A percentile compares a stretch with the other conserved stretches of the same genome.
These are phyloP conservation scores for Papilio glaucus DNA, from an alignment of 1,140 invertebrate species.

Conservation along the genomic window DNA sequence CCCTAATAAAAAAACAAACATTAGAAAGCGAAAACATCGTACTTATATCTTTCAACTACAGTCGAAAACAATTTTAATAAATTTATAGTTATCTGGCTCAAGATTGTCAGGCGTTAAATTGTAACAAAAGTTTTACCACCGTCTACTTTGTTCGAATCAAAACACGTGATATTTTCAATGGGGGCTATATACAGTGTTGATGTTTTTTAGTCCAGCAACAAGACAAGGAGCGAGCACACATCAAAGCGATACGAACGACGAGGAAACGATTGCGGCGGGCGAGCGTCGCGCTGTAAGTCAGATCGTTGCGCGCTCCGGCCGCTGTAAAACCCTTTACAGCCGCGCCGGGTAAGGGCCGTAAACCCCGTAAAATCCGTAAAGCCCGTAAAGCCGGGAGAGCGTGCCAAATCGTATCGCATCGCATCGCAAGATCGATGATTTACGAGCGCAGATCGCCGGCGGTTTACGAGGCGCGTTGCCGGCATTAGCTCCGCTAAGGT, in stretches of 20 bases:
- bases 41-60: no score
- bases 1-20: no score
- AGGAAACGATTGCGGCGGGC: constrained; percentile 15
- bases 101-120: no score
- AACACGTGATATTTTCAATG: background rate
- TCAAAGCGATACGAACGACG: constrained; percentile 18
- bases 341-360: constrained; percentile 59
- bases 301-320: constrained; percentile 42
- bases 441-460: constrained; percentile 63
- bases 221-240: background rate
- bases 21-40: no score
- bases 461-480: constrained; percentile 62
- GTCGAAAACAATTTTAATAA: no score
- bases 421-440: constrained; percentile 76
- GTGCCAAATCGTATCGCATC: constrained; percentile 73
- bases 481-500: constrained; percentile 61
- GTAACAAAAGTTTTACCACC: no score
- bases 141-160: background rate
- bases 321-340: constrained; percentile 66
- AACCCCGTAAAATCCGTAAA: constrained; percentile 25
- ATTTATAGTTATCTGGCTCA: no score
- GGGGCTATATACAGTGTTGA: background rate
- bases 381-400: constrained; percentile 49
- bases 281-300: constrained; percentile 20
- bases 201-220: background rate